phyloP scores from a whole-genome alignment of 1,140 invertebrate species.

The Trichonephila clavipes region DNA sequence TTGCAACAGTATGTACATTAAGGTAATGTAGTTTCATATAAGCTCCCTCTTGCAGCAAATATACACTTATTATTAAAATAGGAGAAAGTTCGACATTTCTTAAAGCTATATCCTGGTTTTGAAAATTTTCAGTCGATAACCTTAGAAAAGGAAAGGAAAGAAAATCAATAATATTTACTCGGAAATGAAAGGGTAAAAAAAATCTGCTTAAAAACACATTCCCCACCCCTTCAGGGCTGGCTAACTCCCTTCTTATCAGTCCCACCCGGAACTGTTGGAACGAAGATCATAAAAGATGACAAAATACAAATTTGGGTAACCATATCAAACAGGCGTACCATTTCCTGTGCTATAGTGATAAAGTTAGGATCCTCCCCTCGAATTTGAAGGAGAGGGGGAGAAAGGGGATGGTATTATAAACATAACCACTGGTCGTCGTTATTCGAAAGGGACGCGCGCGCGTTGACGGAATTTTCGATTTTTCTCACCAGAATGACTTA shows the following conservation, averaged over 20 bases:
- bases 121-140: no score
- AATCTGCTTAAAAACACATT: no score
- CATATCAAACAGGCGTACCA: neutral
- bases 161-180: no score
- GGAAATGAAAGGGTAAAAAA: no score
- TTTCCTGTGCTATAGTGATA: neutral
- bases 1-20: no score
- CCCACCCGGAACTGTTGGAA: neutral
- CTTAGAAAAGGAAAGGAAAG: no score
- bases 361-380: neutral
- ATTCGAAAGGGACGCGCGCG: no score
- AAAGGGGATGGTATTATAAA: neutral
- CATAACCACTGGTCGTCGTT: neutral
- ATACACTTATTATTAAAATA: no score
- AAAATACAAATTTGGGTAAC: neutral
- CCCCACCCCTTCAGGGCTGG: neutral
- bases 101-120: no score
- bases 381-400: neutral
- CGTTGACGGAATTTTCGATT: neutral
- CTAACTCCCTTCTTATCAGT: neutral
- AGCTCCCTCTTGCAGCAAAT: no score
- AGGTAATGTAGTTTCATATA: no score
- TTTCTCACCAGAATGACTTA: neutral
- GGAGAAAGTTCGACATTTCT: no score
- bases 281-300: neutral